A percentile compares a stretch with the other conserved stretches of the same genome.
phyloP scores from a whole-genome alignment of 2,888 invertebrate genomes.

The Xestia rhomboidea region DNA sequence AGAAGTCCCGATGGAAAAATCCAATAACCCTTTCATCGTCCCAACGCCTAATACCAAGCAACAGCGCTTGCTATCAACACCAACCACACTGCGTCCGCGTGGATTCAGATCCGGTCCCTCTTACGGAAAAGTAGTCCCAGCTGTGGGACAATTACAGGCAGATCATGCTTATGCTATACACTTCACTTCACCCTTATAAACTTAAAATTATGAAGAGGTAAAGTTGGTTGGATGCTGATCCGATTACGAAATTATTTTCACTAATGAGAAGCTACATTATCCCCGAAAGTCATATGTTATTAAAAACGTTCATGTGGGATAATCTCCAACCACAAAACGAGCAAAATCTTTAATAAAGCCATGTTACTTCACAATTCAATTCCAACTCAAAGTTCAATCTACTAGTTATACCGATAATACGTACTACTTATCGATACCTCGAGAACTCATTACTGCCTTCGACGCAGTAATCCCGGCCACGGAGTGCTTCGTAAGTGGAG shows the following conservation, averaged over 20 bases:
- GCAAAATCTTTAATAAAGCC: background rate
- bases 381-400: background rate
- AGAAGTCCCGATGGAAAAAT: too few relatives aligned
- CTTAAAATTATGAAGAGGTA: background rate
- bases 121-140: background rate
- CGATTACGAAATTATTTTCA: background rate
- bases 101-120: background rate
- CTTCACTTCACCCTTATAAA: background rate
- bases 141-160: background rate
- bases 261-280: background rate
- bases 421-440: slow-evolving; percentile 17
- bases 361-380: background rate
- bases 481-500: slow-evolving; percentile 23
- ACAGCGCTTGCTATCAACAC: too few relatives aligned
- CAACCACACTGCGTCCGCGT: too few relatives aligned
- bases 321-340: background rate
- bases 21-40: too few relatives aligned
- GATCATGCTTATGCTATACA: background rate
- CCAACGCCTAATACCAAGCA: too few relatives aligned
- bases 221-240: background rate
- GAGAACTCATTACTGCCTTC: slow-evolving; percentile 50
- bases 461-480: slow-evolving; percentile 4
- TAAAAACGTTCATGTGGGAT: background rate
- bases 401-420: slow-evolving; percentile 13
- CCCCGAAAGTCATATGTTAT: background rate